These are phyloP conservation scores for Meda fulgida DNA, from an alignment of 2,797 vertebrate genomes.

Conservation along the genomic window DNA sequence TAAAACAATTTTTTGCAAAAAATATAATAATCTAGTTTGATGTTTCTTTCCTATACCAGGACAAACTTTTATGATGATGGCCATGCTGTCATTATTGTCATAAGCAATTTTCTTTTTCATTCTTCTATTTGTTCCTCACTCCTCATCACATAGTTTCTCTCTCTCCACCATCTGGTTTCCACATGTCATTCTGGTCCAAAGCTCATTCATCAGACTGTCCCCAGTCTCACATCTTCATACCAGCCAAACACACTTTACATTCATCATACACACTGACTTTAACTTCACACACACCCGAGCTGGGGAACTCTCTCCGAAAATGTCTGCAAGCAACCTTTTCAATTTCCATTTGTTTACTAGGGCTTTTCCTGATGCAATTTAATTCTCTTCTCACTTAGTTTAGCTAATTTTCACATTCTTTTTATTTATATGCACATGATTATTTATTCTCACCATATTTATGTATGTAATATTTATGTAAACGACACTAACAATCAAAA, in stretches of 20 bases:
- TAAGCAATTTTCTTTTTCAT: conserved; percentile 12
- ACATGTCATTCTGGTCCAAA: conserved; percentile 59
- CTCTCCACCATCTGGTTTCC: conserved; percentile 64
- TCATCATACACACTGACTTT: conserved; percentile 31
- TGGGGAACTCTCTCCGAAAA: not conserved
- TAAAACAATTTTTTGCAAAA: not conserved
- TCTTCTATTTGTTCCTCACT: conserved; percentile 21
- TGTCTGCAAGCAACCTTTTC: not conserved
- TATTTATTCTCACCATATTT: not conserved
- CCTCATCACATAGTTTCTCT: conserved; percentile 21
- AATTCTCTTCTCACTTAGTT: not conserved
- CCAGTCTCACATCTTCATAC: conserved; percentile 30
- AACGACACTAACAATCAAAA: not conserved
- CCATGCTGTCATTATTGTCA: conserved; percentile 14
- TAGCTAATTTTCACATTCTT: not conserved
- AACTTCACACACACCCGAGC: conserved; percentile 14
- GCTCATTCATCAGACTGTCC: conserved; percentile 62
- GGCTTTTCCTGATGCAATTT: not conserved
- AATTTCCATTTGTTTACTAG: not conserved
- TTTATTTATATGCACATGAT: not conserved
- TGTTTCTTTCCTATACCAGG: not conserved
- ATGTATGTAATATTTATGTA: not conserved
- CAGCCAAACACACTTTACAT: conserved; percentile 25
- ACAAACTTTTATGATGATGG: not conserved
- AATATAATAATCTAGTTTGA: not conserved